Conservation (phyloP, 2,888 invertebrate genomes). For the Drosophila colorata region DNA sequence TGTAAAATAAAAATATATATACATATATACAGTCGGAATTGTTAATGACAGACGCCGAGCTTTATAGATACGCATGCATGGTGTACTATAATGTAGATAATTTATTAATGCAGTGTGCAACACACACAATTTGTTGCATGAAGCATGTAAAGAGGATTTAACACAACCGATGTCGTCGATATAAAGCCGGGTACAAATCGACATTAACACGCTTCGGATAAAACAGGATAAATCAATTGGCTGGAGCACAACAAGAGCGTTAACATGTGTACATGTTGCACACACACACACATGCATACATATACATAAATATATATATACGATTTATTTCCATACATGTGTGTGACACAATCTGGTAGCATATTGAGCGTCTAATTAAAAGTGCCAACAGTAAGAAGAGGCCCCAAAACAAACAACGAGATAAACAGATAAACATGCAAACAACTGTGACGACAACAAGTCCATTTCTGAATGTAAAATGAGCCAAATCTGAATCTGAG, state of each 20-base stretch:
- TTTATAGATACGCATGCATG: not conserved
- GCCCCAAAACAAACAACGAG: slow-evolving; percentile 27
- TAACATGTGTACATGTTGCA: slow-evolving; percentile 34
- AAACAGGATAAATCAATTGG: slow-evolving; percentile 27
- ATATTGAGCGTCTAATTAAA: slow-evolving; percentile 73
- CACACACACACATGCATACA: slow-evolving; percentile 6
- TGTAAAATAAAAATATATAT: slow-evolving; percentile 33
- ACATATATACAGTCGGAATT: slow-evolving; percentile 55
- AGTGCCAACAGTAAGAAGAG: slow-evolving; percentile 35
- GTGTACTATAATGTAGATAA: slow-evolving; percentile 54
- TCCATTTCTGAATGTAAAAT: slow-evolving; percentile 52
- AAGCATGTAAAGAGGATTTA: slow-evolving; percentile 67
- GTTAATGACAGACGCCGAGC: slow-evolving; percentile 39
- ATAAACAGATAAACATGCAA: slow-evolving; percentile 43
- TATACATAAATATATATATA: too few relatives aligned
- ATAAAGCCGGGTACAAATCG: slow-evolving; percentile 13
- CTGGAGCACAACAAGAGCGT: slow-evolving; percentile 33
- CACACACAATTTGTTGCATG: slow-evolving; percentile 66
- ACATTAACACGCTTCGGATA: slow-evolving; percentile 27
- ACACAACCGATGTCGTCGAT: slow-evolving; percentile 47
- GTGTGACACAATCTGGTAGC: slow-evolving; percentile 33
- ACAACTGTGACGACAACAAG: slow-evolving; percentile 55
- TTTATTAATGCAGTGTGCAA: slow-evolving; percentile 69
- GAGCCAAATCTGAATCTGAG: slow-evolving; percentile 17
- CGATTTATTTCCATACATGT: slow-evolving; percentile 3